A percentile compares a stretch with the other conserved stretches of the same genome.
These are phyloP conservation scores for Chaetodon auriga DNA, from an alignment of 2,113 vertebrate genomes.

Conservation along the genomic window DNA sequence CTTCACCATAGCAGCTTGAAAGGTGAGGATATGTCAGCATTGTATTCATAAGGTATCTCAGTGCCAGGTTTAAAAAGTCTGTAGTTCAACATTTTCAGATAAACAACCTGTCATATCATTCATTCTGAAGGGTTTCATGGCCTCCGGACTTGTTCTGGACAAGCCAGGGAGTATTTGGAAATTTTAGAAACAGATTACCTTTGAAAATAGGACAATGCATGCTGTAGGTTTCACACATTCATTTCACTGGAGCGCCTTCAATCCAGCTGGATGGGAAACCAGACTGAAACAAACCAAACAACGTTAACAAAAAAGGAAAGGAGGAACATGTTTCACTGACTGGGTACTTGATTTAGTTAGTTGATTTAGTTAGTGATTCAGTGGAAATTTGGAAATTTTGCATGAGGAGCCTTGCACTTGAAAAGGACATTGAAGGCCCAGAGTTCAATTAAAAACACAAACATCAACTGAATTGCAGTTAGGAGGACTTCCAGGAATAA, in stretches of 20 bases:
- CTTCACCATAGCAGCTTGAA: not conserved
- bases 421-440: constrained; percentile 5
- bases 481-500: constrained; percentile 38
- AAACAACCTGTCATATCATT: not conserved
- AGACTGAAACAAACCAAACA: constrained; percentile 16
- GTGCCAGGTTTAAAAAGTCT: not conserved
- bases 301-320: not conserved
- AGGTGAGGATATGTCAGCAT: no score
- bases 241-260: constrained; percentile 16
- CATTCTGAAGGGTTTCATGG: not conserved
- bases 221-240: not conserved
- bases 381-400: constrained; percentile 28
- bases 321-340: constrained; percentile 10
- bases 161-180: not conserved
- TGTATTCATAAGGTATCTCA: not conserved
- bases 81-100: not conserved
- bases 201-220: not conserved
- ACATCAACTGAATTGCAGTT: constrained; percentile 18
- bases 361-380: constrained; percentile 5
- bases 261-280: constrained; percentile 5
- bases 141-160: no score
- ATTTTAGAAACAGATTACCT: constrained; percentile 14
- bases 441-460: constrained; percentile 38
- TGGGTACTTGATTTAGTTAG: constrained; percentile 6
- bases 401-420: not conserved